Base-by-base conservation (phyloP, 2,888 invertebrate genomes). In the Melieria omissa region DNA sequence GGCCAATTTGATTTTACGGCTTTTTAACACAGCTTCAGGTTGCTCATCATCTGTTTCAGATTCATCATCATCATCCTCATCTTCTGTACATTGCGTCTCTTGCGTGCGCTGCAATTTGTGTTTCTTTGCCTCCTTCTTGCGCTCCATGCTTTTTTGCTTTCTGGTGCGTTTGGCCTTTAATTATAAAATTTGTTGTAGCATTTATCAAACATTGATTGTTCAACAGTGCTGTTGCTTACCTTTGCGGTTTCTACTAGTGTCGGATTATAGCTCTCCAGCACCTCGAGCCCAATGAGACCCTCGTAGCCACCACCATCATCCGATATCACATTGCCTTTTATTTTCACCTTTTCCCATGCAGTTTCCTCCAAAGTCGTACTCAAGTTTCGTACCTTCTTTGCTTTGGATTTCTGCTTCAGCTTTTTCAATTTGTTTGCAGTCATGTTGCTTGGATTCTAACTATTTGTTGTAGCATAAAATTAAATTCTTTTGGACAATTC, bases 241-340 rank as follows among this genome's bases (percentile, higher is more conserved):
- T 88, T 87, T 81, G 86, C 78, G 4, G 78, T 84, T 66, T 80
- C 81, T 76, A 90, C 88, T 60, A 92, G 65, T 6, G 73, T 66
- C 1, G 80, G 83, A 74, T 89, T 89, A 82, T 95, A 95, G 76
- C 91, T 90, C 4, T 90, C 90, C 73, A 95, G 90, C 81, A 95
- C 94, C 86, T 95, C 95, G 58, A 95, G 89, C 1, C 93, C 95
- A 49, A 93, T 89, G 74, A 95, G 89, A 10, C 92, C 93, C 75
- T 93, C 91, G 67, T 92, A 88, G 72, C 88, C 88, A 4, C 83
- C 86, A 14, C 86, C 86, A 57, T 88, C 87, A 65, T 88, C 84
- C 0, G 85, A 82, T 52, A 87, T 81, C 72, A 89, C 80, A 73
- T 86, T 88, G 29, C 91, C 91, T 75, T 91, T 91, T 46, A 93